Evolutionary conservation across 1,140 invertebrate genomes (phyloP), one percentile per base, ranked within the genome.

Genomic region (Anagrus nilaparvatae): DNA sequence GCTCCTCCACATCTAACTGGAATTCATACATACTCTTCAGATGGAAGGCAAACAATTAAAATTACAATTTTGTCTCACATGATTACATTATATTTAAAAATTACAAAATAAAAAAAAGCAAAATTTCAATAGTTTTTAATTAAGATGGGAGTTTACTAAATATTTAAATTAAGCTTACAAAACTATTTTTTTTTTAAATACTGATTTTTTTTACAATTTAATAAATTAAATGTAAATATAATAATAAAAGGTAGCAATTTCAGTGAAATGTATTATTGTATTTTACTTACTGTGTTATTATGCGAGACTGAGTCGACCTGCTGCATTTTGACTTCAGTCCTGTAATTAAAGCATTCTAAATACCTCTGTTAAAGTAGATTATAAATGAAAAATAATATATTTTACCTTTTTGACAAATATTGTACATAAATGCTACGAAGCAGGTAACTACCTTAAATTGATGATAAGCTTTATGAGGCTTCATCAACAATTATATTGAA

Each of bases 221-320:
- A n/a, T n/a, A n/a, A n/a, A n/a, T n/a, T n/a, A n/a, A n/a, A n/a
- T n/a, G n/a, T n/a, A n/a, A n/a, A n/a, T n/a, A n/a, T n/a, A n/a
- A n/a, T n/a, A n/a, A n/a, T n/a, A n/a, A n/a, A n/a, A n/a, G n/a
- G n/a, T n/a, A n/a, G n/a, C n/a, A n/a, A n/a, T n/a, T n/a, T n/a
- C n/a, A n/a, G n/a, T 18, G 16, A 33, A 30, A n/a, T 35, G 20
- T 12, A 24, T 38, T n/a, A 5, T 19, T 18, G 19, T 35, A 25
- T 20, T n/a, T 47, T 49, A 67, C 68, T 71, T 56, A 74, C 72
- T 46, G 71, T 67, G 57, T 72, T 74, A 57, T 74, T 74, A 61
- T 72, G 70, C 46, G 63, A 66, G 47, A 71, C 63, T 43, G 68
- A 61, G 48, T 74, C 72, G 57, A 73, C 72, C 68, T 75, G 72